phyloP scores from a whole-genome alignment of 2,888 invertebrate genomes.

The Entomobrya multifasciata region DNA sequence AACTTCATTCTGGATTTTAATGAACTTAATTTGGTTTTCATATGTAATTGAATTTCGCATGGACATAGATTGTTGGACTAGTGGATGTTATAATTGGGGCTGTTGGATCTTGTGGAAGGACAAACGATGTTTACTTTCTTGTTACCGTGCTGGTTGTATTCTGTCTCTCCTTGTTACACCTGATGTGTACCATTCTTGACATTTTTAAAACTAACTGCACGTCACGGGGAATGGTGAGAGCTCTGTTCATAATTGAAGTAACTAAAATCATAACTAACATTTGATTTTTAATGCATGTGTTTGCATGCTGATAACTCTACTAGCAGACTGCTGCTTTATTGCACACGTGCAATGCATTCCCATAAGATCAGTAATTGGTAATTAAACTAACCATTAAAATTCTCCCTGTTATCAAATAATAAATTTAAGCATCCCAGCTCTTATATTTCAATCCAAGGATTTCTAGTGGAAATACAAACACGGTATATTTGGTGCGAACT shows the following conservation, averaged over 20 bases:
- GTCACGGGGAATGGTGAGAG: slow-evolving; percentile 74
- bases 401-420: too few relatives aligned
- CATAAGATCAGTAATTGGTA: too few relatives aligned
- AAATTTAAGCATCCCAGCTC: too few relatives aligned
- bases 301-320: not conserved
- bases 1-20: not conserved
- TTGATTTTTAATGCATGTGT: slow-evolving; percentile 5
- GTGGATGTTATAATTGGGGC: slow-evolving; percentile 72
- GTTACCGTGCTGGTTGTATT: slow-evolving; percentile 72
- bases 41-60: not conserved
- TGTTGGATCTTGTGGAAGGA: slow-evolving; percentile 71
- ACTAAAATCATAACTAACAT: slow-evolving; percentile 44
- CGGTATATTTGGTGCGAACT: too few relatives aligned
- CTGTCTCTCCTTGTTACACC: slow-evolving; percentile 71
- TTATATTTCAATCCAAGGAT: too few relatives aligned
- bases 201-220: slow-evolving; percentile 75
- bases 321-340: not conserved
- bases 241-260: slow-evolving; percentile 48
- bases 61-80: slow-evolving; percentile 67
- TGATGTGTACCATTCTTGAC: slow-evolving; percentile 73
- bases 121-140: slow-evolving; percentile 72
- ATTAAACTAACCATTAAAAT: too few relatives aligned
- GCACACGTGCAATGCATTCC: too few relatives aligned
- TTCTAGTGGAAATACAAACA: too few relatives aligned
- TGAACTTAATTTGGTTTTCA: too few relatives aligned